phyloP scores from a whole-genome alignment of 2,797 vertebrate species.

The Bradypus variegatus region DNA sequence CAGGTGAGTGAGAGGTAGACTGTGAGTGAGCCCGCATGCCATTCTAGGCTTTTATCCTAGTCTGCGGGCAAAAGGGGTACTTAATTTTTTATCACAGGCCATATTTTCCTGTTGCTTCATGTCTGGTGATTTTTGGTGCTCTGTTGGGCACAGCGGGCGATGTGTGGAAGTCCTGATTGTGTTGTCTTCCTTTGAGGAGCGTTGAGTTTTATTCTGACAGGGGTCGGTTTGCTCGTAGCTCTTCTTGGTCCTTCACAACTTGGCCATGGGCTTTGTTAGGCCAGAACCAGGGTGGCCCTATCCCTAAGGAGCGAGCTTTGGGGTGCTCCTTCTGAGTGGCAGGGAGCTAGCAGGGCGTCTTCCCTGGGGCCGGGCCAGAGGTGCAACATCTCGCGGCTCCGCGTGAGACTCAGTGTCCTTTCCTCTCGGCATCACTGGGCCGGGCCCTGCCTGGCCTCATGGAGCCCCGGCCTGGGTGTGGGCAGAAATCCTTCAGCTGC shows the following conservation, averaged over 20 bases:
- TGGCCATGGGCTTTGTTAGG: not conserved
- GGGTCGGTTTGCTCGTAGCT: not conserved
- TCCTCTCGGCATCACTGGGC: not conserved
- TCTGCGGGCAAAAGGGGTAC: too few species aligned
- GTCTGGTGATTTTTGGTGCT: not conserved
- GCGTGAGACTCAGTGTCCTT: too few species aligned
- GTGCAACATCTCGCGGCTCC: not conserved
- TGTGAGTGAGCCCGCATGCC: too few species aligned
- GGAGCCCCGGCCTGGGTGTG: fast-evolving
- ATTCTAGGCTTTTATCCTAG: not conserved
- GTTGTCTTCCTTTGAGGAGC: not conserved
- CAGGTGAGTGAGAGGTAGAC: not conserved
- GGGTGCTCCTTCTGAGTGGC: not conserved
- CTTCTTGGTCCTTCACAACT: not conserved
- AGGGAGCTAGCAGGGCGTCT: not conserved
- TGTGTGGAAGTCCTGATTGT: not conserved
- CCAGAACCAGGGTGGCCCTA: not conserved
- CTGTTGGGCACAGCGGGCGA: not conserved
- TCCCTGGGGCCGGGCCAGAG: not conserved
- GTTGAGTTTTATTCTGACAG: not conserved
- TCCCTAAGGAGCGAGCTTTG: not conserved
- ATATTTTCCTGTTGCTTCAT: not conserved
- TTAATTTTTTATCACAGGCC: not conserved
- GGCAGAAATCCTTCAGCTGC: fast-evolving
- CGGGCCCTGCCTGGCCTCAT: too few species aligned